Conservation (phyloP, 2,888 invertebrate species). For the Aphodius granarius region DNA sequence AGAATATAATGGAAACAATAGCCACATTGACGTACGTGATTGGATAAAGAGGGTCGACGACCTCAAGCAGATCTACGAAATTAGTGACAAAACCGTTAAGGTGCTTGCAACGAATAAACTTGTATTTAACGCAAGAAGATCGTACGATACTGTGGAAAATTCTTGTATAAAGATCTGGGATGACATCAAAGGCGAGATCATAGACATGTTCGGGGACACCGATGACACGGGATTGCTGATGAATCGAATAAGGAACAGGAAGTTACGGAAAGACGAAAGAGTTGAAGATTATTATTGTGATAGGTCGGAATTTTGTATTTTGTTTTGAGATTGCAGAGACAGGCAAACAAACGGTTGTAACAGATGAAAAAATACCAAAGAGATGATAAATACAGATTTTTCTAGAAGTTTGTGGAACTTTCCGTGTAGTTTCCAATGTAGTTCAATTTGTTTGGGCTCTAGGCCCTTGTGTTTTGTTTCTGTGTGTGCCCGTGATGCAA, state of each 20-base stretch:
- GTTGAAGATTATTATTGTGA: conserved; percentile 10
- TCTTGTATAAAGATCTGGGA: background rate
- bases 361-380: no score
- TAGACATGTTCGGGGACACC: background rate
- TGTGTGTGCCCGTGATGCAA: no score
- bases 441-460: no score
- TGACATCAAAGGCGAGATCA: background rate
- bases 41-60: conserved; percentile 5
- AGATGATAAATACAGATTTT: no score
- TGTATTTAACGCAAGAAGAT: background rate
- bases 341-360: no score
- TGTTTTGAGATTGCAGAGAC: no score
- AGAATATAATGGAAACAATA: background rate
- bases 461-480: no score
- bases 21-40: conserved; percentile 1
- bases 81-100: background rate
- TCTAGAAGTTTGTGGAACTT: no score
- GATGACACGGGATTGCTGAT: background rate
- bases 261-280: background rate
- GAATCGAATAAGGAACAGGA: background rate
- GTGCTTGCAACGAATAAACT: conserved; percentile 10
- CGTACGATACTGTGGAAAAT: background rate
- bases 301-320: no score
- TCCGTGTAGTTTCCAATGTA: no score
- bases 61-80: background rate